phyloP scores from a whole-genome alignment of 1,140 invertebrate species.

The Argopecten irradians region DNA sequence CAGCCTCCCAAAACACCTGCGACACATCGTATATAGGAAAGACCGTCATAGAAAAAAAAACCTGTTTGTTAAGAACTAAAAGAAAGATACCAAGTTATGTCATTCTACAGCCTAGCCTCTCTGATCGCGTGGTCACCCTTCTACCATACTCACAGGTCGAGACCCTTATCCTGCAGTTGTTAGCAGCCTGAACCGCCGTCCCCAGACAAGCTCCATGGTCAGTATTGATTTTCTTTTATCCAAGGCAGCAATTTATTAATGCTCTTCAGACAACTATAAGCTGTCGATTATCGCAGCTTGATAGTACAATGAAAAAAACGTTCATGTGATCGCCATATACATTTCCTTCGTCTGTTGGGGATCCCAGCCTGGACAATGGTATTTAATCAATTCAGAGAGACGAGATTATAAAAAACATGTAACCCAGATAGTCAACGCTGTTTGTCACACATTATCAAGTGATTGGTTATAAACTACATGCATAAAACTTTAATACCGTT shows the following conservation, averaged over 20 bases:
- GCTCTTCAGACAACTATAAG: not conserved
- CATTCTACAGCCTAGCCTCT: no score
- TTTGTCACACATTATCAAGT: no score
- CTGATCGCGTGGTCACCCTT: not conserved
- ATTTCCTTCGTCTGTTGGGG: not conserved
- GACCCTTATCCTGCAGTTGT: not conserved
- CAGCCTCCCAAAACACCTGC: no score
- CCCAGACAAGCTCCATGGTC: not conserved
- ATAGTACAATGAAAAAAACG: not conserved
- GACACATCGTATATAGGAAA: no score
- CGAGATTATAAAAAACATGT: no score
- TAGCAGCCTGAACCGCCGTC: not conserved
- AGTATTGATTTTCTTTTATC: not conserved
- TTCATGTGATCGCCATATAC: not conserved
- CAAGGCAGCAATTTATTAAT: conserved; percentile 17
- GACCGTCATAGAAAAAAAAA: no score
- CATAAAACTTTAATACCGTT: no score
- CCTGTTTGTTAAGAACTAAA: no score
- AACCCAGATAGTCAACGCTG: no score
- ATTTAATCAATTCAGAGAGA: no score
- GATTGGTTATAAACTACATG: no score
- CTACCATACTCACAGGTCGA: not conserved
- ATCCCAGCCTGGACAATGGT: not conserved
- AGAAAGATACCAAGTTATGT: no score
- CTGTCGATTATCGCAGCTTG: not conserved